phyloP scores from a whole-genome alignment of 2,797 vertebrate species.

The Poeciliopsis presidionis region DNA sequence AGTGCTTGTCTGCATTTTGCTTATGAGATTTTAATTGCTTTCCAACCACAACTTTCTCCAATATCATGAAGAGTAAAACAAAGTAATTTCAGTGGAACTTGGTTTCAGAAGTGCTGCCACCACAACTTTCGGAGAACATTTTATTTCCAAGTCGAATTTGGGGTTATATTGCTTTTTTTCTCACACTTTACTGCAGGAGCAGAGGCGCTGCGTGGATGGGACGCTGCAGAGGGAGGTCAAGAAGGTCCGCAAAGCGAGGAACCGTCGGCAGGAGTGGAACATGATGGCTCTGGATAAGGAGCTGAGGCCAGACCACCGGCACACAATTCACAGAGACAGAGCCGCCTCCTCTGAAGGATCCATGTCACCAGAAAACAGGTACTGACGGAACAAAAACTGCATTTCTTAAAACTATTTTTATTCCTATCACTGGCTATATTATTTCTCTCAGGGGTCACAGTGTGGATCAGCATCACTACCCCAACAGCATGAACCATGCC shows the following conservation, averaged over 20 bases:
- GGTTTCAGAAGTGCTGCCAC: neutral
- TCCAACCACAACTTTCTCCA: neutral
- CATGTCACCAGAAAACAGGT: slow-evolving; percentile 97
- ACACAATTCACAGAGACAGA: slow-evolving; percentile 92
- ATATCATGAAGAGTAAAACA: neutral
- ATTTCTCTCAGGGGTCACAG: slow-evolving; percentile 84
- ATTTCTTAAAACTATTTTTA: neutral
- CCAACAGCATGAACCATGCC: slow-evolving; percentile 92
- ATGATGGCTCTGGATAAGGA: slow-evolving; percentile 99
- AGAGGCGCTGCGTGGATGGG: slow-evolving; percentile 93
- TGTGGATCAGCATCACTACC: slow-evolving; percentile 89
- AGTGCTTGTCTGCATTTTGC: neutral
- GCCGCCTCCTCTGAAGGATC: slow-evolving; percentile 95
- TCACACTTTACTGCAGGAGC: slow-evolving; percentile 83
- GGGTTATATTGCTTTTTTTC: slow-evolving; percentile 2
- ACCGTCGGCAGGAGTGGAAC: slow-evolving; percentile 99
- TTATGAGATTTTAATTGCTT: slow-evolving; percentile 1
- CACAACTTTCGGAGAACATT: neutral
- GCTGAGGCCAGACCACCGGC: slow-evolving; percentile 95
- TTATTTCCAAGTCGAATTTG: neutral
- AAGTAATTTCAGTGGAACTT: neutral
- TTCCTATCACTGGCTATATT: neutral
- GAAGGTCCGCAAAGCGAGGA: slow-evolving; percentile 98
- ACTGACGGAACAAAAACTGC: slow-evolving; percentile 38
- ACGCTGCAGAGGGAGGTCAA: slow-evolving; percentile 98